Conservation (phyloP, 2,113 vertebrate genomes). For the Menura novaehollandiae region DNA sequence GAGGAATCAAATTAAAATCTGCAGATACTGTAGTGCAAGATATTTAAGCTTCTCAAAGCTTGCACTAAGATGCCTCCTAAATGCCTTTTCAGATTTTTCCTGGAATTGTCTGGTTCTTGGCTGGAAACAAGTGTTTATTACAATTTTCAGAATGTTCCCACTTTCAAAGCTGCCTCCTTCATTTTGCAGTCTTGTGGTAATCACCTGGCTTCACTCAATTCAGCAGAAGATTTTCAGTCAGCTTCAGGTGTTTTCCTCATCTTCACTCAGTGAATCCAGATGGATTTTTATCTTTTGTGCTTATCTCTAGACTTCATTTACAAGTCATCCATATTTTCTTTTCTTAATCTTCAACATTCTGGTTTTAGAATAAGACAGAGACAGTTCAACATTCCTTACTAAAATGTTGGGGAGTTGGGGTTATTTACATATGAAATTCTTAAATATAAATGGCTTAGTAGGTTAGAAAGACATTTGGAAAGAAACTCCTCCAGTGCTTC, state of each 20-base stretch:
- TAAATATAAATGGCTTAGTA: background rate
- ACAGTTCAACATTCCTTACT: background rate
- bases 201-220: background rate
- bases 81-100: background rate
- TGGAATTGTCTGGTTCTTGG: background rate
- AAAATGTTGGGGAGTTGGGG: background rate
- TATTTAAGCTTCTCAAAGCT: background rate
- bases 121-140: background rate
- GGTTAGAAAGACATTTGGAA: background rate
- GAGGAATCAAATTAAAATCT: background rate
- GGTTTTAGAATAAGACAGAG: background rate
- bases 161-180: background rate
- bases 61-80: background rate
- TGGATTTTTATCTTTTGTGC: background rate
- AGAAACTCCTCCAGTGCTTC: background rate
- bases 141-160: background rate
- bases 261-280: background rate
- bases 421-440: background rate
- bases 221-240: background rate
- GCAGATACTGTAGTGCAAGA: background rate
- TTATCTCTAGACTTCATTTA: background rate
- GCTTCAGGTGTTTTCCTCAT: background rate
- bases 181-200: background rate
- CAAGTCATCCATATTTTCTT: background rate
- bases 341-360: background rate